Base-by-base conservation (phyloP, 2,113 vertebrate genomes). In the Phyllopteryx taeniolatus region DNA sequence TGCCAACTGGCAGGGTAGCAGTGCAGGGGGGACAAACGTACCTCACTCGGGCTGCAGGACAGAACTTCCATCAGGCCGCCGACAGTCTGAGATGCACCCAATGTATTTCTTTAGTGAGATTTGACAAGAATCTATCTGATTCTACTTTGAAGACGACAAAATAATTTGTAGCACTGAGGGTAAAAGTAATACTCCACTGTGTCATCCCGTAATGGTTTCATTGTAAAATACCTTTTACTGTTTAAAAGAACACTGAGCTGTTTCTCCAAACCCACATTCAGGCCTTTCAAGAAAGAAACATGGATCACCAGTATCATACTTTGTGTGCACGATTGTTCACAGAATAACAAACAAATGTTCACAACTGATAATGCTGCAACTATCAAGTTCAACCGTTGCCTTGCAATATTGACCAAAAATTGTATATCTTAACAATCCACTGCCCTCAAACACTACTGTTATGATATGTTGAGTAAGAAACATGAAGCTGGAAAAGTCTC, bases 1-100 rank as follows among this genome's bases (percentile, higher is more conserved):
- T 96, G 95, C 96, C 96, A 99, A 94, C 94, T 96, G 96, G 95
- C 96, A 94, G 92, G 86, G 92, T 91, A 74, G 81, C 85, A 89
- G 91, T 93, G 92, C 76, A 81, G 83, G 82, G 82, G 82, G 93
- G 92, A 92, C 91, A 93, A 93, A 91, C 90, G 91, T 90, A 59
- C 79, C 84, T 83, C 76, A 57, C 75, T 73, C 83, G 82, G 92
- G 89, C 83, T 84, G 89, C 90, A 80, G 92, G 71, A 91, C 86
- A 83, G 82, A 79, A 82, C 88, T 81, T 84, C 67, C 83, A 89
- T 82, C 70, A 80, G 68, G 90, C 73, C 67, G 68, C 78, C 35
- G 69, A 70, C 72, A 77, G 82, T 31, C 31, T 35, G 12, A 73
- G 67, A 75, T 67, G 11, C 54, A 56, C 67, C 75, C 64, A 54